These are phyloP conservation scores for Oryzias curvinotus DNA, from an alignment of 2,113 vertebrate species.

Conservation along the genomic window DNA sequence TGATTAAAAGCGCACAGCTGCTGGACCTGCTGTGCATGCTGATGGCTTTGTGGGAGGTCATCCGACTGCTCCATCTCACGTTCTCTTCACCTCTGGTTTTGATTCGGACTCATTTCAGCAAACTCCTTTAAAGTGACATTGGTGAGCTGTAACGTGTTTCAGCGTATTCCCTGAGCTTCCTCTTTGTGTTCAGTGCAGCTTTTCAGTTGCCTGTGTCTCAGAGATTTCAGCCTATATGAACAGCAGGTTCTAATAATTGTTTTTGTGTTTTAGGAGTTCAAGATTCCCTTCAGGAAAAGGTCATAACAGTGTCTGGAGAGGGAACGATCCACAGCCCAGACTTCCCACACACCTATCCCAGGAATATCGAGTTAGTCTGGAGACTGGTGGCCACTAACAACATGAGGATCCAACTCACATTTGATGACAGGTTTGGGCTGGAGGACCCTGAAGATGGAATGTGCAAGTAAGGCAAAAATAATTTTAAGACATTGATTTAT, in stretches of 20 bases:
- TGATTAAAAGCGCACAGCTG: conserved; percentile 34
- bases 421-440: conserved; percentile 93
- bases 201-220: too few relatives aligned
- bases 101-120: too few relatives aligned
- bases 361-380: conserved; percentile 88
- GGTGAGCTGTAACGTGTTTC: too few relatives aligned
- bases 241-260: background rate
- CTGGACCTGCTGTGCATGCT: conserved; percentile 14
- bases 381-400: conserved; percentile 85
- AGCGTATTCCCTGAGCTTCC: too few relatives aligned
- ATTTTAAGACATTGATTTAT: too few relatives aligned
- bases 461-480: conserved; percentile 89
- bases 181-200: too few relatives aligned
- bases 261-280: conserved; percentile 86
- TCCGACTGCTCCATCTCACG: too few relatives aligned
- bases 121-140: too few relatives aligned
- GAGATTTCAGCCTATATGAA: too few relatives aligned
- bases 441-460: conserved; percentile 95
- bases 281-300: conserved; percentile 92
- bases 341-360: conserved; percentile 91
- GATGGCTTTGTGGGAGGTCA: conserved; percentile 9
- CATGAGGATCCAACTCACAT: conserved; percentile 90
- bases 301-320: conserved; percentile 87
- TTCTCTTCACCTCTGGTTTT: too few relatives aligned
- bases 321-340: conserved; percentile 93